phyloP scores from a whole-genome alignment of 92 coral and sea anemone genomes.

The Phenganax subtilis region DNA sequence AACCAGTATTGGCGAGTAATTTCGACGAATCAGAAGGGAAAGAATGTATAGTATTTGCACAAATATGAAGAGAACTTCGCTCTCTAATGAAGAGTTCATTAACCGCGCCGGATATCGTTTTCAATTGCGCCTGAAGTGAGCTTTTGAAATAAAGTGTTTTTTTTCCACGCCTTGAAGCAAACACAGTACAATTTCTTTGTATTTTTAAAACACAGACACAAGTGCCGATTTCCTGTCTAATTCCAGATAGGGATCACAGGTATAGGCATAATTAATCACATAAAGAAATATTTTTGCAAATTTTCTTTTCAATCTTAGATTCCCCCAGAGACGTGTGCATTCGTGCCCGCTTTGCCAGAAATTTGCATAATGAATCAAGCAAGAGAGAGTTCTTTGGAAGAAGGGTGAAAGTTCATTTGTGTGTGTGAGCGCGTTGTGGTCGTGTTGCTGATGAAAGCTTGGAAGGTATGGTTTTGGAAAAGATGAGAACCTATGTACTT shows the following conservation, averaged over 20 bases:
- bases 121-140: background rate
- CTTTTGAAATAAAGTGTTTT: constrained; percentile 4
- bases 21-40: background rate
- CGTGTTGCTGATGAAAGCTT: background rate
- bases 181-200: constrained; percentile 8
- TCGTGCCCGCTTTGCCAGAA: background rate
- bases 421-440: background rate
- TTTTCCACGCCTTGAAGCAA: background rate
- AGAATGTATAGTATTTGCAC: background rate
- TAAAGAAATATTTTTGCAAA: background rate
- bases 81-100: background rate
- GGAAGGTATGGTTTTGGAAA: background rate
- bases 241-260: background rate
- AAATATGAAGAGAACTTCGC: background rate
- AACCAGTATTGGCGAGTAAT: background rate
- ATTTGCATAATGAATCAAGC: constrained; percentile 11
- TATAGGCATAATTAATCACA: background rate
- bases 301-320: background rate
- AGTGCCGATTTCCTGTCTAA: constrained; percentile 25
- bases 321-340: constrained; percentile 2
- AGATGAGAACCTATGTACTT: background rate
- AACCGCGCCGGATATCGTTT: constrained; percentile 14
- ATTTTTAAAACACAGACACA: constrained; percentile 6
- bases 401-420: constrained; percentile 9
- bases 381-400: background rate